A percentile compares a stretch with the other conserved stretches of the same genome.
Conservation (phyloP, 2,888 invertebrate species). For the Eulithis prunata region DNA sequence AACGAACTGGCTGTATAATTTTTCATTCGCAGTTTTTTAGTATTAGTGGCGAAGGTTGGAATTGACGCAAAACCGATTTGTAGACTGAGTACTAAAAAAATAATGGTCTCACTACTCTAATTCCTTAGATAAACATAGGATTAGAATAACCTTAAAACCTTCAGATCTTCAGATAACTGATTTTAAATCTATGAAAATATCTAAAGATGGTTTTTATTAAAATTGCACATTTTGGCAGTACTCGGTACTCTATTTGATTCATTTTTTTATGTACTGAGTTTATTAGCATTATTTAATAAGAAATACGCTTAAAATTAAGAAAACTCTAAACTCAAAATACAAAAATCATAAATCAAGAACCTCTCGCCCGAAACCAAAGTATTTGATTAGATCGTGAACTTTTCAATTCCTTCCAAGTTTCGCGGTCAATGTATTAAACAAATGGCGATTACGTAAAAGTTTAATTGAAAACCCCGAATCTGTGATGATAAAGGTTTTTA, state of each 20-base stretch:
- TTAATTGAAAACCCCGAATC: conserved; percentile 66
- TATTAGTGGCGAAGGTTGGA: conserved; percentile 29
- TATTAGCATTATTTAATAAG: neutral
- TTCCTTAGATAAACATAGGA: too few relatives aligned
- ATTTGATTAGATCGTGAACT: conserved; percentile 60
- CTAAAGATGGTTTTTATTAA: too few relatives aligned
- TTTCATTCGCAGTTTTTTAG: conserved; percentile 47
- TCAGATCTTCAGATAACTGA: too few relatives aligned
- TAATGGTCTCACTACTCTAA: too few relatives aligned
- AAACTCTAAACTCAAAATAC: neutral
- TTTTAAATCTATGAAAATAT: too few relatives aligned
- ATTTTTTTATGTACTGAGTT: too few relatives aligned
- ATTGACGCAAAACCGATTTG: neutral
- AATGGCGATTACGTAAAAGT: conserved; percentile 65
- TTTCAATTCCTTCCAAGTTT: conserved; percentile 54
- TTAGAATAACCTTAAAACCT: too few relatives aligned
- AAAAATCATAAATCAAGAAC: conserved; percentile 41
- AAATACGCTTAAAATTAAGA: conserved; percentile 1
- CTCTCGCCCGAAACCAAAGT: conserved; percentile 49
- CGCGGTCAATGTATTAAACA: conserved; percentile 56
- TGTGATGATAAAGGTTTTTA: conserved; percentile 64
- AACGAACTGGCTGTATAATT: conserved; percentile 47
- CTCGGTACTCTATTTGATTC: too few relatives aligned
- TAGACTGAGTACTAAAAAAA: neutral
- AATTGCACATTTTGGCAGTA: too few relatives aligned